Conservation (phyloP, 1,140 invertebrate genomes). For the Eupeodes corollae region DNA sequence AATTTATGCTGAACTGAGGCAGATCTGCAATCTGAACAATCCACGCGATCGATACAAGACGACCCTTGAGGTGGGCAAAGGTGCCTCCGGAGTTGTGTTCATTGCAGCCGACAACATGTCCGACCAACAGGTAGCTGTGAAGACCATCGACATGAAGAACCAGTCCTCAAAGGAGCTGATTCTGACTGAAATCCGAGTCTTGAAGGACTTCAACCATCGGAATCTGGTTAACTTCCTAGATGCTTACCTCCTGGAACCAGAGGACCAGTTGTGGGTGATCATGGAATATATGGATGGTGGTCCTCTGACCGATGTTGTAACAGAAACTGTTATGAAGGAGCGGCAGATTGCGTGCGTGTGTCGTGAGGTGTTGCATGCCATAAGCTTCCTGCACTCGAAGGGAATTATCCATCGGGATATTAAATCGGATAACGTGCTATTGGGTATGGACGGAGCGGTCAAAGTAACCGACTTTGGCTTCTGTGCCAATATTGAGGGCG, state of each 20-base stretch:
- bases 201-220: slow-evolving; percentile 87
- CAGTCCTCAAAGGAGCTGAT: slow-evolving; percentile 92
- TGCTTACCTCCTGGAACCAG: slow-evolving; percentile 66
- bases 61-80: slow-evolving; percentile 79
- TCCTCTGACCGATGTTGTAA: slow-evolving; percentile 93
- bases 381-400: slow-evolving; percentile 82
- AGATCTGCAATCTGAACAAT: slow-evolving; percentile 64
- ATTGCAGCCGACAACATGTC: slow-evolving; percentile 72
- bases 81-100: slow-evolving; percentile 84
- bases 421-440: slow-evolving; percentile 91
- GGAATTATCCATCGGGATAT: slow-evolving; percentile 91
- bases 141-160: slow-evolving; percentile 89
- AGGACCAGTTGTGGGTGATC: slow-evolving; percentile 84
- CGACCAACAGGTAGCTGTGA: slow-evolving; percentile 78
- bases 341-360: slow-evolving; percentile 93
- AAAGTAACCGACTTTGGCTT: slow-evolving; percentile 99
- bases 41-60: slow-evolving; percentile 67
- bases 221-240: slow-evolving; percentile 97
- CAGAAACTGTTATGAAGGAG: slow-evolving; percentile 95
- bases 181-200: slow-evolving; percentile 87
- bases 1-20: slow-evolving; percentile 70
- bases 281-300: slow-evolving; percentile 96
- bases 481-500: slow-evolving; percentile 79
- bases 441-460: slow-evolving; percentile 92
- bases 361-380: slow-evolving; percentile 81